phyloP scores from a whole-genome alignment of 2,888 invertebrate genomes.

The Ichneumoninae sp. region DNA sequence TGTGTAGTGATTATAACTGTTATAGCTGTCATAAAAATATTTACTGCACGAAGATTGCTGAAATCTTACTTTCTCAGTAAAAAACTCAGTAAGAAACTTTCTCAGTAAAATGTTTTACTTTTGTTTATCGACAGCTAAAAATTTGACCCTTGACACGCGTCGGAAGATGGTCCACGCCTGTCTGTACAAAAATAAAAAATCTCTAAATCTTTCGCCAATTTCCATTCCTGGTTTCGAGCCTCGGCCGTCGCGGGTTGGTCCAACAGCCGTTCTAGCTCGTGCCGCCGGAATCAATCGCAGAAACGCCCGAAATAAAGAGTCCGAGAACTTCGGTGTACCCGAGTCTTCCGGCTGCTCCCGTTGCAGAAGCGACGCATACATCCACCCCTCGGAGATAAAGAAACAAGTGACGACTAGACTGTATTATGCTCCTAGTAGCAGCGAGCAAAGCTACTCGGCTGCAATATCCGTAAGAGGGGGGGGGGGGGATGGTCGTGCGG shows the following conservation, averaged over 20 bases:
- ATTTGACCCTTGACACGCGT: neutral
- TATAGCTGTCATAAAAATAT: no score
- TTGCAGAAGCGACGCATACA: neutral
- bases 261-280: neutral
- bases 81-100: no score
- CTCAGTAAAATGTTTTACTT: no score
- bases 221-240: neutral
- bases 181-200: neutral
- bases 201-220: neutral
- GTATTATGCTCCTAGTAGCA: conserved; percentile 22
- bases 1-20: no score
- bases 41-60: no score
- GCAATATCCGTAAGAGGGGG: conserved; percentile 37
- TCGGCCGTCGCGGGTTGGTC: neutral
- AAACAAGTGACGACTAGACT: conserved; percentile 23
- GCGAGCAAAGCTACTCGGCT: conserved; percentile 45
- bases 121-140: neutral
- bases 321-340: neutral
- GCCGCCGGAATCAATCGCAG: conserved; percentile 11
- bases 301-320: conserved; percentile 11
- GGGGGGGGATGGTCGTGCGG: neutral
- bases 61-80: no score
- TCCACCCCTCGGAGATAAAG: conserved; percentile 16
- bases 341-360: neutral
- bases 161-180: neutral